These are phyloP conservation scores for Tetrax tetrax DNA, from an alignment of 2,113 vertebrate species.

Conservation along the genomic window DNA sequence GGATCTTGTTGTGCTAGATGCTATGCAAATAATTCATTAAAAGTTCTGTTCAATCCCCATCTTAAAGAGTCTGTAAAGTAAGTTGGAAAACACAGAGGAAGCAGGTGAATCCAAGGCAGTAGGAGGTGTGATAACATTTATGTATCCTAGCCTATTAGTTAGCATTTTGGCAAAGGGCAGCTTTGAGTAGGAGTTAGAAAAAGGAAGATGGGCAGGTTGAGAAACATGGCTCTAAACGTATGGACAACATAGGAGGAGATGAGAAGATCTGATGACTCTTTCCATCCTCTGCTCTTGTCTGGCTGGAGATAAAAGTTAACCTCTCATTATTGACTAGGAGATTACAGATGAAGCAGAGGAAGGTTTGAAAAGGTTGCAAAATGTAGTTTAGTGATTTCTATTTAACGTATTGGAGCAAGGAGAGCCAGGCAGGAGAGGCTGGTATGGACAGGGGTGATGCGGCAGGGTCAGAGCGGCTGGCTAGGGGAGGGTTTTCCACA, in stretches of 20 bases:
- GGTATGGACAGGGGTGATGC: background rate
- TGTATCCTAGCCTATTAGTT: background rate
- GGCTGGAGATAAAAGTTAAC: background rate
- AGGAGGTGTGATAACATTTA: background rate
- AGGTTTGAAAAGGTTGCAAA: background rate
- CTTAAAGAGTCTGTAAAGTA: background rate
- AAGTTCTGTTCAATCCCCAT: background rate
- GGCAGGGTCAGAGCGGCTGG: background rate
- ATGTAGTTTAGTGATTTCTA: background rate
- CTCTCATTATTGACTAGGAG: background rate
- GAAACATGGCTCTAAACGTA: background rate
- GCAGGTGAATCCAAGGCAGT: background rate
- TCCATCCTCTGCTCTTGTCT: background rate
- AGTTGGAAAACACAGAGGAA: background rate
- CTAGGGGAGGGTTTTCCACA: background rate
- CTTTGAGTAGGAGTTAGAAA: background rate
- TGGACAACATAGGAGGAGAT: background rate
- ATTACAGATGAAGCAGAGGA: background rate
- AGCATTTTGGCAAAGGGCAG: background rate
- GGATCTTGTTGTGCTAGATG: background rate
- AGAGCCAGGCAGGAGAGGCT: background rate
- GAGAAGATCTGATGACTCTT: background rate
- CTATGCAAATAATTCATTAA: background rate
- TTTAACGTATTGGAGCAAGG: background rate
- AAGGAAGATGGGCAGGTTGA: background rate